Conservation (phyloP, 2,797 vertebrate species). For the Crotalus adamanteus region DNA sequence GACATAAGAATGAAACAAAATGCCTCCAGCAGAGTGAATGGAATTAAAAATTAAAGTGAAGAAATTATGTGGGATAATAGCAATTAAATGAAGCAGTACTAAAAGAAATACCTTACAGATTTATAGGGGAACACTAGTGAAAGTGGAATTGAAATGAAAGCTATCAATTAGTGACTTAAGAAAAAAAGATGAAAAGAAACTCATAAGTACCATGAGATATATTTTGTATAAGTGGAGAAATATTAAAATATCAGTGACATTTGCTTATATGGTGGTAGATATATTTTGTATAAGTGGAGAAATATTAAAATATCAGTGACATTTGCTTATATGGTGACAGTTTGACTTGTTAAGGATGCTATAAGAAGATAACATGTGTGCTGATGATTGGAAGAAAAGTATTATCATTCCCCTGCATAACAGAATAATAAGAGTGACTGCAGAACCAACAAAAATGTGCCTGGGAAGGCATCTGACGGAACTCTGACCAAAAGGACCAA, state of each 20-base stretch:
- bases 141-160: background rate
- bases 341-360: background rate
- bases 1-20: background rate
- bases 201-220: background rate
- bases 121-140: background rate
- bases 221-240: background rate
- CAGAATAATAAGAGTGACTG: background rate
- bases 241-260: background rate
- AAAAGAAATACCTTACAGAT: background rate
- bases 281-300: background rate
- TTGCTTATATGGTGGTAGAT: background rate
- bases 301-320: background rate
- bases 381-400: background rate
- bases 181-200: background rate
- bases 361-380: background rate
- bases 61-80: background rate
- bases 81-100: background rate
- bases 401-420: background rate
- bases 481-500: background rate
- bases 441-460: background rate
- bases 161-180: background rate
- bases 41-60: background rate
- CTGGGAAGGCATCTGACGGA: background rate
- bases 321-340: background rate
- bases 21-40: background rate